Evolutionary conservation across 2,797 vertebrate genomes (phyloP).

Genomic region (Poeciliopsis infans): DNA sequence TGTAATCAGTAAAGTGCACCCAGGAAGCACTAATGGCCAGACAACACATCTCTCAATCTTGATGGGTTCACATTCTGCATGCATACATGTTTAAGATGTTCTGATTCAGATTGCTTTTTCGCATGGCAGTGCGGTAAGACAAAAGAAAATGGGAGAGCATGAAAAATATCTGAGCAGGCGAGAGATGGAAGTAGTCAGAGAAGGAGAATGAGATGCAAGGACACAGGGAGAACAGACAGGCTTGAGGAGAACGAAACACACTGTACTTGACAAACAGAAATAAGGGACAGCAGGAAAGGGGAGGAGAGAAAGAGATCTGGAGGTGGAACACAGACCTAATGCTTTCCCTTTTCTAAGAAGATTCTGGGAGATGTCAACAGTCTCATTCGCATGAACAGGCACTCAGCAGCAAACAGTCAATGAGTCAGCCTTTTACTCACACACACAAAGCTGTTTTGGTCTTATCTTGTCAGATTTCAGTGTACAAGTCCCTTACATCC

Average conservation of each 20-base stretch:
- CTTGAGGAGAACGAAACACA: not conserved
- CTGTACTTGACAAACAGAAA: constrained; percentile 37
- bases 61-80: not conserved
- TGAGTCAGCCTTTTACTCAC: constrained; percentile 55
- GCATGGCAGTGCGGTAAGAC: constrained; percentile 28
- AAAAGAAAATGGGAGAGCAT: constrained; percentile 1
- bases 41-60: not conserved
- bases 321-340: constrained; percentile 57
- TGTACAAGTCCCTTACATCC: constrained; percentile 32
- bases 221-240: constrained; percentile 12
- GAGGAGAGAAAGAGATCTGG: constrained; percentile 29
- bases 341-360: constrained; percentile 58
- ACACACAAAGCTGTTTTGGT: constrained; percentile 26
- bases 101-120: constrained; percentile 24
- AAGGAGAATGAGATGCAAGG: not conserved
- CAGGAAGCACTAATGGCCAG: not conserved
- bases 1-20: not conserved
- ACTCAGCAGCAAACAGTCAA: constrained; percentile 65
- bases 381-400: constrained; percentile 71
- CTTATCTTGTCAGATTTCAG: constrained; percentile 47
- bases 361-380: constrained; percentile 67
- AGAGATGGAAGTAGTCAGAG: constrained; percentile 34
- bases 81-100: constrained; percentile 5
- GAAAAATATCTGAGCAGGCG: constrained; percentile 16
- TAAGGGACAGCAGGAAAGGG: constrained; percentile 15